Percentiles rank a stretch among this genome's conserved stretches.
phyloP scores from a whole-genome alignment of 2,113 vertebrate species.

The Illadopsis cleaveri region DNA sequence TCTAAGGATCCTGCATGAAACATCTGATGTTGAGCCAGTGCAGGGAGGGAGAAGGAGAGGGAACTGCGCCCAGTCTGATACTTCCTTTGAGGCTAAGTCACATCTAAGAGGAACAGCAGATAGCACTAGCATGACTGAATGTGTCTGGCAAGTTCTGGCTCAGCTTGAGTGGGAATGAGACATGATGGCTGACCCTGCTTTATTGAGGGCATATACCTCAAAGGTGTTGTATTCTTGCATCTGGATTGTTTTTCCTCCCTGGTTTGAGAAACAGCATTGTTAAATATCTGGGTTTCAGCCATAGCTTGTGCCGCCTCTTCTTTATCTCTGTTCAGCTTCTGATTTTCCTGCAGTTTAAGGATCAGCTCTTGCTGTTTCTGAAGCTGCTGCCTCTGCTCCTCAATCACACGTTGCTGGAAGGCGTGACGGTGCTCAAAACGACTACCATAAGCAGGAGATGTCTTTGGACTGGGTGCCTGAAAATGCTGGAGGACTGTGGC shows the following conservation, averaged over 20 bases:
- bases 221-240: background rate
- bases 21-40: background rate
- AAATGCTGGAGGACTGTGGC: background rate
- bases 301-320: conserved; percentile 60
- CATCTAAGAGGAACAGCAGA: background rate
- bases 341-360: conserved; percentile 75
- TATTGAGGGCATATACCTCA: conserved; percentile 8
- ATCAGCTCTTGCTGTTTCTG: conserved; percentile 86
- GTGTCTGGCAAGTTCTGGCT: background rate
- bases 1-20: background rate
- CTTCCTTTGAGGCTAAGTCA: background rate
- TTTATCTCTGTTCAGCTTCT: conserved; percentile 67
- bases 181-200: background rate
- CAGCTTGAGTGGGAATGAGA: background rate
- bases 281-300: background rate
- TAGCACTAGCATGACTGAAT: background rate
- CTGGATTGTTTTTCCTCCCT: background rate
- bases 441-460: conserved; percentile 17
- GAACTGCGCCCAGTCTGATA: background rate
- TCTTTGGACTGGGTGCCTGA: background rate
- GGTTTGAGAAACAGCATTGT: background rate
- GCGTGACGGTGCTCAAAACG: conserved; percentile 73
- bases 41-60: background rate
- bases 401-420: conserved; percentile 83
- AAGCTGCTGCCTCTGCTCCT: conserved; percentile 84